These are phyloP conservation scores for Ormyrus rosae DNA, from an alignment of 2,888 invertebrate genomes.

Conservation along the genomic window DNA sequence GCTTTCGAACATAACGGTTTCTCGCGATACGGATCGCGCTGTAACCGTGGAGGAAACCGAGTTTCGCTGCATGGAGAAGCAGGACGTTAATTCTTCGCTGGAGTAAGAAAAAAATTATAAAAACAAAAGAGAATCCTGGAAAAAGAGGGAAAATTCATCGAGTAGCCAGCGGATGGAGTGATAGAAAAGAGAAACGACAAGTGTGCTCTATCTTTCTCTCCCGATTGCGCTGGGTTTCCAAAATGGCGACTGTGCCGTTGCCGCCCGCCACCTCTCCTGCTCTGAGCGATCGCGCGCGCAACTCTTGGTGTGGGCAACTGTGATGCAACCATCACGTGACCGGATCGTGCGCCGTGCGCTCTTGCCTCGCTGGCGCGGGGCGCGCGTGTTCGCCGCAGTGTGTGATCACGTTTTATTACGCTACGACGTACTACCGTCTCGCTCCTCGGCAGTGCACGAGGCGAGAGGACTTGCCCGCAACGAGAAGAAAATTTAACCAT, in stretches of 20 bases:
- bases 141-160: neutral
- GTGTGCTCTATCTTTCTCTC: slow-evolving; percentile 40
- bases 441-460: no score
- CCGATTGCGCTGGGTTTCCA: slow-evolving; percentile 62
- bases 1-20: slow-evolving; percentile 22
- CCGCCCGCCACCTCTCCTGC: slow-evolving; percentile 50
- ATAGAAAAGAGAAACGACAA: slow-evolving; percentile 39
- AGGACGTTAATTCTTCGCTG: no score
- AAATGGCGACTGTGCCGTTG: slow-evolving; percentile 65
- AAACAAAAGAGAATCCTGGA: neutral
- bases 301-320: slow-evolving; percentile 70
- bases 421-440: slow-evolving; percentile 2
- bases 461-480: slow-evolving; percentile 39
- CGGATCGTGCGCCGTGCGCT: slow-evolving; percentile 70
- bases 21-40: neutral
- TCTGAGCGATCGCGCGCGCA: slow-evolving; percentile 38
- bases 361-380: slow-evolving; percentile 40
- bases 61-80: neutral
- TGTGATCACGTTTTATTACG: slow-evolving; percentile 71
- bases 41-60: neutral
- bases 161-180: neutral
- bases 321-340: slow-evolving; percentile 76
- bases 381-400: slow-evolving; percentile 54
- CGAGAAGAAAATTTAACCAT: slow-evolving; percentile 17
- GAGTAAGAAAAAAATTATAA: no score